Conservation (phyloP, 2,797 vertebrate genomes). For the Gambelia wislizenii region DNA sequence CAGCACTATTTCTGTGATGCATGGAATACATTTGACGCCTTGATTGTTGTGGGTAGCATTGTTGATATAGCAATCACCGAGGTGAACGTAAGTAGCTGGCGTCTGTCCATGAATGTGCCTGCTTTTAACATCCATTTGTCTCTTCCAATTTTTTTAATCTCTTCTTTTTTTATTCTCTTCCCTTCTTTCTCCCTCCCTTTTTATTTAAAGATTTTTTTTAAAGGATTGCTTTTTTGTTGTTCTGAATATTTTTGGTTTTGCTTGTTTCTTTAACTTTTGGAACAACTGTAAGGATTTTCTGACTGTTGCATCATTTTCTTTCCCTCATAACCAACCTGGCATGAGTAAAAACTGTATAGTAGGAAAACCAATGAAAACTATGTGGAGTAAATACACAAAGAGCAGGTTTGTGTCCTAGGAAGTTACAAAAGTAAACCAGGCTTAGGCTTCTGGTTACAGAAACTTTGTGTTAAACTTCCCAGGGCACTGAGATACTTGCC, state of each 20-base stretch:
- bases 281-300: conserved; percentile 74
- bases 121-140: conserved; percentile 82
- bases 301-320: conserved; percentile 79
- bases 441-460: conserved; percentile 57
- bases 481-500: conserved; percentile 58
- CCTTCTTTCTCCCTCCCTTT: conserved; percentile 55
- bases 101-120: conserved; percentile 89
- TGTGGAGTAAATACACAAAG: conserved; percentile 58
- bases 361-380: conserved; percentile 77
- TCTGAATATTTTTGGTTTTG: conserved; percentile 45
- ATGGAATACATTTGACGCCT: conserved; percentile 99
- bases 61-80: conserved; percentile 99
- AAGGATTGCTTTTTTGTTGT: conserved; percentile 58
- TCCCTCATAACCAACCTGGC: conserved; percentile 82
- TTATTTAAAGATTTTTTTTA: conserved; percentile 57
- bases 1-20: conserved; percentile 99
- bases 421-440: conserved; percentile 49
- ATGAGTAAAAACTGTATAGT: conserved; percentile 91
- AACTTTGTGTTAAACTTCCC: conserved; percentile 59
- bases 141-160: conserved; percentile 75
- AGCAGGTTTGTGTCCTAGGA: conserved; percentile 57
- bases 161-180: conserved; percentile 62
- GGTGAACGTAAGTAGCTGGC: conserved; percentile 99
- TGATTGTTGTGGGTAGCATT: conserved; percentile 99
- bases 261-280: conserved; percentile 66